Evolutionary conservation across 2,888 invertebrate species (phyloP), one percentile per base, ranked within the genome.

Genomic region (Sericinus montela): DNA sequence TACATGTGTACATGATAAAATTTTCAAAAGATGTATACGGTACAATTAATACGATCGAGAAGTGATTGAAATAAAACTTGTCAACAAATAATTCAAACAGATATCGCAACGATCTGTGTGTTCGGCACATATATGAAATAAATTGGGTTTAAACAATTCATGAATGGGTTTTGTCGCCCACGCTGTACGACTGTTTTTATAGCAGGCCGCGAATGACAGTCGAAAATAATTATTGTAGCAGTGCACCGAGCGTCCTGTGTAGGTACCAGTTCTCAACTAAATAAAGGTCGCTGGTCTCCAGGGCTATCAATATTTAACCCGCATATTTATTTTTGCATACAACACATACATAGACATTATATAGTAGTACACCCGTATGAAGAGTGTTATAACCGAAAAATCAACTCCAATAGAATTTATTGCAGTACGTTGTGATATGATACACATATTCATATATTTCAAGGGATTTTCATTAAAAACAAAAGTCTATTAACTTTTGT

Each of bases 181-280:
- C 71, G 60, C 65, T 44, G 47, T 34, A 46, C 57, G 50, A 52
- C 52, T 57, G 59, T 65, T 72, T 72, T 72, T 71, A 67, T 66
- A 62, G 61, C 58, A 54, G 52, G 52, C 58, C 54, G 56, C 58
- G 54, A 53, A 56, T 57, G 59, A 58, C 53, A 48, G 54, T 62
- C 72, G 58, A 73, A 78, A 77, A 79, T 86, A 84, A 86, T 84
- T 75, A 75, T 72, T 84, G 75, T 78, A 80, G 63, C 84, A 82
- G 67, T 69, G 66, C 69, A 69, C 60, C 48, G 48, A 63, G 55
- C 61, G 74, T 67, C 67, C 71, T 68, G 67, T 64, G 62, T n/a
- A n/a, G n/a, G n/a, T 65, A 45, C 50, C 45, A 51, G 51, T 51
- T 53, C 36, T 49, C 46, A 51, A 45, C 63, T 57, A 53, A 60